Conservation (phyloP, 2,888 invertebrate genomes). For the Brachyptera putata region DNA sequence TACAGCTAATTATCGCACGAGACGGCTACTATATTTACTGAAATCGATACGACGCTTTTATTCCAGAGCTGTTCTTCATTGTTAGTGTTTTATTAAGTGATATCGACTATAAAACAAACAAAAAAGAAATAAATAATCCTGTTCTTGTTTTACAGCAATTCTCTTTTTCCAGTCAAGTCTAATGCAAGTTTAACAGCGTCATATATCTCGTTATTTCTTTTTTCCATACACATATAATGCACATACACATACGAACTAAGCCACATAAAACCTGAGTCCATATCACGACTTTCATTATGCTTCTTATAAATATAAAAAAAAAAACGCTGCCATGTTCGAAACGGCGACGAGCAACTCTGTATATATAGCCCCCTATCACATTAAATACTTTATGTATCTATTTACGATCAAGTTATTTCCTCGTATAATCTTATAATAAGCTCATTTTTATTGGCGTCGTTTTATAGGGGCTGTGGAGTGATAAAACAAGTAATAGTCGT, state of each 20-base stretch:
- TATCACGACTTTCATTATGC: constrained; percentile 27
- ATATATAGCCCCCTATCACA: constrained; percentile 28
- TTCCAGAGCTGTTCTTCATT: too few species aligned
- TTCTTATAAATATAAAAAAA: too few species aligned
- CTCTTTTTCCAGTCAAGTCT: constrained; percentile 25
- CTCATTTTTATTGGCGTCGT: constrained; percentile 32
- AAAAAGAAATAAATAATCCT: constrained; percentile 4
- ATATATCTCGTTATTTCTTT: not conserved
- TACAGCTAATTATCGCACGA: too few species aligned
- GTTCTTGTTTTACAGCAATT: too few species aligned
- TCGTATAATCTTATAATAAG: constrained; percentile 29
- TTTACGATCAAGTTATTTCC: constrained; percentile 37
- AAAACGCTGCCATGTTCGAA: constrained; percentile 34
- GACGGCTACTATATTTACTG: too few species aligned
- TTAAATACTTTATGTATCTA: constrained; percentile 35
- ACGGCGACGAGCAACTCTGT: constrained; percentile 35
- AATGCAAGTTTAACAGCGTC: constrained; percentile 35
- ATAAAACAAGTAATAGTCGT: constrained; percentile 36
- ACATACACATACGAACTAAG: not conserved
- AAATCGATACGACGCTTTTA: too few species aligned
- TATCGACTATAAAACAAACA: constrained; percentile 1
- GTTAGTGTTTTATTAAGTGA: too few species aligned
- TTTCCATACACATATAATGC: too few species aligned
- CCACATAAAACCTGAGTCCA: constrained; percentile 33
- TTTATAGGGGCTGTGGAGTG: constrained; percentile 34